Evolutionary conservation across 2,797 vertebrate genomes (phyloP), one percentile per base, ranked within the genome.

Genomic region (Chloroceryle amazona): DNA sequence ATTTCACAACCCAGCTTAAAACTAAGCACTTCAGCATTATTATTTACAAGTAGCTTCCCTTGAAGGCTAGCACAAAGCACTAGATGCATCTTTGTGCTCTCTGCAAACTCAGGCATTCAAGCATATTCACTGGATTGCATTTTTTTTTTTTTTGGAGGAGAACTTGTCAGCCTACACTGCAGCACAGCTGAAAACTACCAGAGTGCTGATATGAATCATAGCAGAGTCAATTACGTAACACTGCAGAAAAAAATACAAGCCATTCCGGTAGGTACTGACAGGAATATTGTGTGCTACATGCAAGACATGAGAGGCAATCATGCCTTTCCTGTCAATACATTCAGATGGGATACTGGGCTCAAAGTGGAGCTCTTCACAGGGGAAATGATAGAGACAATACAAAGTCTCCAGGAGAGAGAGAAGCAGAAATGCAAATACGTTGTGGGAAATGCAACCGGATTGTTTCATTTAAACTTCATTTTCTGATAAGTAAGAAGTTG

Each of bases 151-250:
- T 75, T 39, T 1, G 72, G 72, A 86, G 35, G 16, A 86, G 29
- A 90, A 68, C 20, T 89, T 68, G 49, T 42, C 90, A 92, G 78
- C 81, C 90, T 90, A 93, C 86, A 41, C 51, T 66, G 66, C 86
- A 89, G 80, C n/a, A 68, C 42, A 86, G 70, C 82, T 94, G 90
- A 93, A 84, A 96, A 55, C 46, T 62, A 44, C 39, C 37, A 42
- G 65, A 81, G 68, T 81, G 57, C 68, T 81, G 78, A 88, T 86
- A 90, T 94, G 90, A 96, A 89, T 94, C 94, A 92, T 46, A 58
- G 66, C 11, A 22, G 70, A 95, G 76, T 62, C 65, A 60, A 70
- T 96, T 96, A 93, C 47, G 35, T 85, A 96, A 94, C 46, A 66
- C 76, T 81, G 62, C 83, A 93, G 41, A 37, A 37, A 37, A 66